These are phyloP conservation scores for Athripsodes cinereus DNA, from an alignment of 2,888 invertebrate genomes.

Conservation along the genomic window DNA sequence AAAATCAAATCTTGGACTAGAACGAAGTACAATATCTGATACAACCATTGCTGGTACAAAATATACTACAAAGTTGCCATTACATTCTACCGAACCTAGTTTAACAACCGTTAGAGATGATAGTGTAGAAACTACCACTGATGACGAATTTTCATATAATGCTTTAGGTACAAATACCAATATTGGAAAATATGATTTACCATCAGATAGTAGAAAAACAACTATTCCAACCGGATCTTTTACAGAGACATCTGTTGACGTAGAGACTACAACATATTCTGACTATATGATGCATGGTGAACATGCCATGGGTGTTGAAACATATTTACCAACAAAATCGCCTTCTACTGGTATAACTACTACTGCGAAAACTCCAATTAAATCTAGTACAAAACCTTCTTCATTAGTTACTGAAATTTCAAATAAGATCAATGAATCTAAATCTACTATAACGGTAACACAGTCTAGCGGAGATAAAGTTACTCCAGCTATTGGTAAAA, in stretches of 20 bases:
- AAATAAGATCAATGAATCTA: neutral
- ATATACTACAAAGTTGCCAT: too few relatives aligned
- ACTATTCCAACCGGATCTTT: conserved; percentile 4
- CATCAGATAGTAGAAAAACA: conserved; percentile 7
- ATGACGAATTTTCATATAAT: conserved; percentile 22
- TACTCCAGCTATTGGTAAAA: conserved; percentile 2
- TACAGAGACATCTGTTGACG: neutral
- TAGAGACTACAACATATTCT: neutral
- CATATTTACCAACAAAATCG: conserved; percentile 7
- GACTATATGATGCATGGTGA: conserved; percentile 14
- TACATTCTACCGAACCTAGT: neutral
- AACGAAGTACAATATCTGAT: too few relatives aligned
- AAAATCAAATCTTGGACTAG: too few relatives aligned
- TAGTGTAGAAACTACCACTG: conserved; percentile 8
- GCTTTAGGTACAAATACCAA: conserved; percentile 15
- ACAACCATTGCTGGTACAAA: too few relatives aligned
- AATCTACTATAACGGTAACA: neutral
- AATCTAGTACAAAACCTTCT: neutral
- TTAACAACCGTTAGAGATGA: neutral
- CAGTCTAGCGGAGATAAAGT: neutral
- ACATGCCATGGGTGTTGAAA: conserved; percentile 11
- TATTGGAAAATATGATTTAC: conserved; percentile 18
- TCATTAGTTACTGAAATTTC: neutral
- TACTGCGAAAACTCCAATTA: neutral
- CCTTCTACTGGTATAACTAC: neutral